Percentiles rank a stretch among this genome's conserved stretches.
Evolutionary conservation across 2,797 vertebrate species (phyloP).

Genomic region (Alfaro cultratus): DNA sequence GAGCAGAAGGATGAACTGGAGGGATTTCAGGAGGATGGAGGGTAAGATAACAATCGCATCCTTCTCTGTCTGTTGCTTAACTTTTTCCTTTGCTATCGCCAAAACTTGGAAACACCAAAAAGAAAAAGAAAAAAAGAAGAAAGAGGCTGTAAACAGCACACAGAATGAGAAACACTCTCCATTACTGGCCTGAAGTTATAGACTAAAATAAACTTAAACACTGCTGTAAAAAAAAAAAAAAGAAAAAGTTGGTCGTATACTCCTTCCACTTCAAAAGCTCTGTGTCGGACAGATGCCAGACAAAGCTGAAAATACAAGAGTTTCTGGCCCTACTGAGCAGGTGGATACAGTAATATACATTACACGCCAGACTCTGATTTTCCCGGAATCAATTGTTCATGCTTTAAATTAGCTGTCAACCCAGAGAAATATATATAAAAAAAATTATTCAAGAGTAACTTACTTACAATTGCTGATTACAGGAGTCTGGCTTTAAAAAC

Average conservation of each 20-base stretch:
- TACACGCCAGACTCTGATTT: conserved; percentile 37
- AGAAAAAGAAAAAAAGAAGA: not conserved
- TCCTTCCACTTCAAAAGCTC: conserved; percentile 48
- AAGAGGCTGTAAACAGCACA: not conserved
- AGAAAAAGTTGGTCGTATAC: conserved; percentile 20
- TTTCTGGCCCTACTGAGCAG: conserved; percentile 35
- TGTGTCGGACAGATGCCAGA: conserved; percentile 28
- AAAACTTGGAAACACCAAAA: conserved; percentile 21
- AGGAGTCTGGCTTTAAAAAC: conserved; percentile 36
- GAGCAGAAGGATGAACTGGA: conserved; percentile 95
- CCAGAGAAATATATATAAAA: conserved; percentile 23
- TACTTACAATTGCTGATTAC: conserved; percentile 41
- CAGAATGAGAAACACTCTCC: conserved; percentile 14
- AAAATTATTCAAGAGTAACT: conserved; percentile 6
- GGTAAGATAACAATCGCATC: conserved; percentile 83
- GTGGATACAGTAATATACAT: conserved; percentile 40
- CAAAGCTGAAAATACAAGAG: conserved; percentile 42
- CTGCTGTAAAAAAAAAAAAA: conserved; percentile 19
- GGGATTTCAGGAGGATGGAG: conserved; percentile 94
- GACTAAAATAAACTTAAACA: conserved; percentile 24
- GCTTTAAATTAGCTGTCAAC: conserved; percentile 31
- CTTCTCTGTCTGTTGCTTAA: conserved; percentile 18
- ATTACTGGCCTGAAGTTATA: conserved; percentile 18
- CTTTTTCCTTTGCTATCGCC: conserved; percentile 16
- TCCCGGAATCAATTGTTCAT: conserved; percentile 35